Conservation (phyloP, 2,888 invertebrate genomes). For the Drosophila macrospina region DNA sequence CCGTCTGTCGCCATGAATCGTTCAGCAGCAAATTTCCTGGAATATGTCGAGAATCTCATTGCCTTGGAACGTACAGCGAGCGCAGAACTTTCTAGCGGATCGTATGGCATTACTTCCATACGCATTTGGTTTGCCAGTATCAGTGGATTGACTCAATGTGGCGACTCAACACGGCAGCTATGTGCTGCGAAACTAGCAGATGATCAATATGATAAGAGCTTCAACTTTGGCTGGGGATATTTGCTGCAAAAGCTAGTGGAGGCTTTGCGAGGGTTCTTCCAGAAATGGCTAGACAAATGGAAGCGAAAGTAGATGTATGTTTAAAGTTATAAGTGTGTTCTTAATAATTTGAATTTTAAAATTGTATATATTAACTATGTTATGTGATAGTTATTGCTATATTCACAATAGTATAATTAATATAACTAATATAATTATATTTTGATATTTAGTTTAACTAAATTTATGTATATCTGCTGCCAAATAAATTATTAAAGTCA, state of each 20-base stretch:
- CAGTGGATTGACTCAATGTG: slow-evolving; percentile 10
- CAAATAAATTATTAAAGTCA: too few relatives aligned
- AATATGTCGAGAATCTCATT: slow-evolving; percentile 58
- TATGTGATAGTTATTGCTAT: too few relatives aligned
- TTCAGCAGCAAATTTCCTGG: slow-evolving; percentile 53
- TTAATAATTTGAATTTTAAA: not conserved
- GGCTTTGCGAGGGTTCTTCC: slow-evolving; percentile 8
- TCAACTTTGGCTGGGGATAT: slow-evolving; percentile 8
- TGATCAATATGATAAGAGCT: slow-evolving; percentile 5
- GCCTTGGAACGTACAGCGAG: slow-evolving; percentile 24
- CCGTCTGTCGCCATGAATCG: slow-evolving; percentile 58
- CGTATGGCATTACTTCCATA: slow-evolving; percentile 34
- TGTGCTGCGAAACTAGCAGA: not conserved
- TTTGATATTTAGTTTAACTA: too few relatives aligned
- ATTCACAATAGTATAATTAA: too few relatives aligned
- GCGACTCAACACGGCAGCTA: not conserved
- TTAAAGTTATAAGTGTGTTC: not conserved
- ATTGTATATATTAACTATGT: not conserved
- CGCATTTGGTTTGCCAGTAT: slow-evolving; percentile 49
- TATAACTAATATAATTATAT: too few relatives aligned
- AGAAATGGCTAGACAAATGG: not conserved
- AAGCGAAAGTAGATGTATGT: not conserved
- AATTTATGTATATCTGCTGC: too few relatives aligned
- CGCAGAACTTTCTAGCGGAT: not conserved
- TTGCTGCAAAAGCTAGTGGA: slow-evolving; percentile 15